Evolutionary conservation across 2,797 vertebrate species (phyloP), one percentile per base, ranked within the genome.

Genomic region (Sebastes hubbsi): DNA sequence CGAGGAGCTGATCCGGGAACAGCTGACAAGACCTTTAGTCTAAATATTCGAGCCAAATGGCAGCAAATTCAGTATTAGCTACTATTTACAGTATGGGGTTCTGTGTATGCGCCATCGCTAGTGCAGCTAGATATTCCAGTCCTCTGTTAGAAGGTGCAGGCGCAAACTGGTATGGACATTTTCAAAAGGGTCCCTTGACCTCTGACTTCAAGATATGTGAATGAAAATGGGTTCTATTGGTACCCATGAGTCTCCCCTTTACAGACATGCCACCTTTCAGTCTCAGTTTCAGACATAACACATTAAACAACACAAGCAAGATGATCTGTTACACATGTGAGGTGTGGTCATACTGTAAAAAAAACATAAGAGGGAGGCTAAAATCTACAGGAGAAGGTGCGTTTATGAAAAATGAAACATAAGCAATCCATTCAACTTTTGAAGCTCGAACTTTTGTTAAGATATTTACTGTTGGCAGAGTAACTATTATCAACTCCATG

Each of bases 1-100:
- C 6, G 49, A 80, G 68, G 63, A 69, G 27, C 2, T 16, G 59
- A 80, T 88, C 60, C 13, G 36, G 36, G 62, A 87, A 79, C 80
- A 91, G 80, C 88, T 87, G 77, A 79, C 30, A 42, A 84, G 88
- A 86, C 71, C 75, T 81, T 68, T 22, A 14, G 67, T 77, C 74
- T 30, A 29, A 56, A 85, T 81, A 2, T 38, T 38, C 1, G 42
- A 58, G 25, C 54, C 24, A 49, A 13, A 4, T 25, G 64, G 59
- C 6, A 24, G 29, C 11, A 25, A 29, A 27, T 8, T 67, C 14
- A 54, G 13, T 25, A 25, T 67, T 6, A 60, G 63, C 42, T 13
- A 8, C 24, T 38, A 10, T 29, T 63, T 12, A 30, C 27, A 22
- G 29, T 18, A 27, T 30, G 10, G 52, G 11, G 6, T 13, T 59